Conservation (phyloP, 2,888 invertebrate genomes). For the Dromius quadrimaculatus region DNA sequence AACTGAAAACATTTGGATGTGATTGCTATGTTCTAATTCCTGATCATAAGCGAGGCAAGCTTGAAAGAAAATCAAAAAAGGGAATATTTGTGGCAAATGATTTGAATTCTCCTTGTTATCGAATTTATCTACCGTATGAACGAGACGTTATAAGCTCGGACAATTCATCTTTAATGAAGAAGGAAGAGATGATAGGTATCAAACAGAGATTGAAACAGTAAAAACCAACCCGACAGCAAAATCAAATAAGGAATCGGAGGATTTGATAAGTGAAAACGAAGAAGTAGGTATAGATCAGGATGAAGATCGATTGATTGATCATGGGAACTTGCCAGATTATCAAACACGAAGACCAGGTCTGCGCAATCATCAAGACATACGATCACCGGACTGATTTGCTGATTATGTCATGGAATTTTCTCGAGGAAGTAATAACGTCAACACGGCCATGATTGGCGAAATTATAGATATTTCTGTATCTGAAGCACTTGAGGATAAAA, state of each 20-base stretch:
- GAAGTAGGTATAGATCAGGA: conserved; percentile 43
- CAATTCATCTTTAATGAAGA: conserved; percentile 39
- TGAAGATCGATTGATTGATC: too few relatives aligned
- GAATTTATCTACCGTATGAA: conserved; percentile 52
- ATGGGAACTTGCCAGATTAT: too few relatives aligned
- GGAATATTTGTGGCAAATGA: conserved; percentile 55
- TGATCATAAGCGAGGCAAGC: conserved; percentile 55
- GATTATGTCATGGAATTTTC: too few relatives aligned
- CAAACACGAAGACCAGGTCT: conserved; percentile 34
- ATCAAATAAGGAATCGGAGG: neutral
- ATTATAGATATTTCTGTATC: too few relatives aligned
- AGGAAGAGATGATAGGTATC: conserved; percentile 12
- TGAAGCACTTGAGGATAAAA: conserved; percentile 56
- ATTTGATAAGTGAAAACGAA: neutral
- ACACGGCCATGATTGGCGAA: too few relatives aligned
- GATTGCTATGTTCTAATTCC: conserved; percentile 55
- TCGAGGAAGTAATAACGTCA: too few relatives aligned
- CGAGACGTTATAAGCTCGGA: conserved; percentile 50
- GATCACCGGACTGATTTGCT: too few relatives aligned
- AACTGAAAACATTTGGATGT: conserved; percentile 55
- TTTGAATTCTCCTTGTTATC: conserved; percentile 53
- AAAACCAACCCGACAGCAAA: neutral
- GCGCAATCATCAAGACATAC: conserved; percentile 48
- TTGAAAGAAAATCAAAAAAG: conserved; percentile 54
- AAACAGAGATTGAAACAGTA: neutral